A percentile compares a stretch with the other conserved stretches of the same genome.
phyloP scores from a whole-genome alignment of 2,797 vertebrate genomes.

The Hippocampus kuda region DNA sequence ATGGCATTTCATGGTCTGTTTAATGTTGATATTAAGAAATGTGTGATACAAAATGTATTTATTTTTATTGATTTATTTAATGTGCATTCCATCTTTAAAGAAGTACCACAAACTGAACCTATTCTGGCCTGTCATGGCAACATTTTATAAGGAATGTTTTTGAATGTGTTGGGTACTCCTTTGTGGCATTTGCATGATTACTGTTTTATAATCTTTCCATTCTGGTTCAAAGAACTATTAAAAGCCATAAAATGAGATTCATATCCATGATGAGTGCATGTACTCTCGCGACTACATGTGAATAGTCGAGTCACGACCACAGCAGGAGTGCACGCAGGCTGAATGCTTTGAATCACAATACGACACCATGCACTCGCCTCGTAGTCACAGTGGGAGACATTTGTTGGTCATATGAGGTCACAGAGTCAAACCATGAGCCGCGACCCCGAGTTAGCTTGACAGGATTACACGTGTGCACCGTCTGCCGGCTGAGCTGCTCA shows the following conservation, averaged over 20 bases:
- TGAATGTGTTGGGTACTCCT: no score
- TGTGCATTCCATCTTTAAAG: no score
- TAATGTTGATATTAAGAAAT: no score
- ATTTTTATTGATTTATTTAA: no score
- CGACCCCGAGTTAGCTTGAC: conserved; percentile 45
- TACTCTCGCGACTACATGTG: neutral
- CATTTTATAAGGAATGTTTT: no score
- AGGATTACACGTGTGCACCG: conserved; percentile 43
- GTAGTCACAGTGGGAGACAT: conserved; percentile 49
- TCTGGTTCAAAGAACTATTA: neutral
- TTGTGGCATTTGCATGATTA: neutral
- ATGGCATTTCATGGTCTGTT: no score
- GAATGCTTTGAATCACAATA: conserved; percentile 19
- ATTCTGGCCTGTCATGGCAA: no score
- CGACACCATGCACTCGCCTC: conserved; percentile 30
- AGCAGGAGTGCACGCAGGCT: neutral
- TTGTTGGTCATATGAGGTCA: conserved; percentile 49
- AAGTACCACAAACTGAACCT: no score
- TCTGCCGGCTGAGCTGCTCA: conserved; percentile 36
- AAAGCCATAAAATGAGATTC: neutral
- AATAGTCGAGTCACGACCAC: neutral
- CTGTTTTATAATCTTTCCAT: neutral
- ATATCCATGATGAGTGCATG: neutral
- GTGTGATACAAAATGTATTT: no score
- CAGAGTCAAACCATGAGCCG: conserved; percentile 37